Conservation (phyloP, 1,140 invertebrate genomes). For the Zaprionus davidi region DNA sequence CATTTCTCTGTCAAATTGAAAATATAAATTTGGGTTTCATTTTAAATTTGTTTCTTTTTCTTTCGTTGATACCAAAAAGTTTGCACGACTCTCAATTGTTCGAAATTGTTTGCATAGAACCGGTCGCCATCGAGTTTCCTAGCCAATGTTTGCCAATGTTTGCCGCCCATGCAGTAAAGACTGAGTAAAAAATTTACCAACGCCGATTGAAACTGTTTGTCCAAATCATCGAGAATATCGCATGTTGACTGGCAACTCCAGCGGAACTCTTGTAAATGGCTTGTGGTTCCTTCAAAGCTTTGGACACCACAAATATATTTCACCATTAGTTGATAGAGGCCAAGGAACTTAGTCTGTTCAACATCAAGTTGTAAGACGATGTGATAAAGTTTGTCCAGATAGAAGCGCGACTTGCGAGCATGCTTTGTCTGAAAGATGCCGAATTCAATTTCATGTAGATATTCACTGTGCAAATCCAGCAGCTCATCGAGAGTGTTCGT, state of each 20-base stretch:
- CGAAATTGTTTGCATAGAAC: slow-evolving; percentile 10
- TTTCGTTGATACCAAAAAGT: slow-evolving; percentile 2
- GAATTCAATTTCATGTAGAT: slow-evolving; percentile 33
- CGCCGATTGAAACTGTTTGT: slow-evolving; percentile 11
- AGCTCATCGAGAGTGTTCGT: slow-evolving; percentile 42
- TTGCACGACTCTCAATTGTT: slow-evolving; percentile 17
- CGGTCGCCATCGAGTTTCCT: slow-evolving; percentile 17
- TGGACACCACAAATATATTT: slow-evolving; percentile 1
- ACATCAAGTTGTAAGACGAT: slow-evolving; percentile 33
- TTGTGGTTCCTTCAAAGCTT: neutral
- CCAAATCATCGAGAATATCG: slow-evolving; percentile 27
- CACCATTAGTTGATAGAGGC: neutral
- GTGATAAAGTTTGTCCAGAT: slow-evolving; percentile 28
- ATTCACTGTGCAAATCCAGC: slow-evolving; percentile 27
- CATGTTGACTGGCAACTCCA: slow-evolving; percentile 35
- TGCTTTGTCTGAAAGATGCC: slow-evolving; percentile 16
- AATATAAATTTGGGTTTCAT: neutral
- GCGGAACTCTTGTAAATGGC: slow-evolving; percentile 15
- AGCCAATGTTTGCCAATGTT: slow-evolving; percentile 15
- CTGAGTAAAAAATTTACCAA: slow-evolving; percentile 28
- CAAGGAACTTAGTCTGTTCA: slow-evolving; percentile 34
- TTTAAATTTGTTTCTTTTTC: neutral
- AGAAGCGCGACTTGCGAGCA: neutral
- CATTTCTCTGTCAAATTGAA: neutral
- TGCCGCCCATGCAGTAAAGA: neutral